Evolutionary conservation across 2,888 invertebrate species (phyloP).

Genomic region (Tromatobia lineatoria): DNA sequence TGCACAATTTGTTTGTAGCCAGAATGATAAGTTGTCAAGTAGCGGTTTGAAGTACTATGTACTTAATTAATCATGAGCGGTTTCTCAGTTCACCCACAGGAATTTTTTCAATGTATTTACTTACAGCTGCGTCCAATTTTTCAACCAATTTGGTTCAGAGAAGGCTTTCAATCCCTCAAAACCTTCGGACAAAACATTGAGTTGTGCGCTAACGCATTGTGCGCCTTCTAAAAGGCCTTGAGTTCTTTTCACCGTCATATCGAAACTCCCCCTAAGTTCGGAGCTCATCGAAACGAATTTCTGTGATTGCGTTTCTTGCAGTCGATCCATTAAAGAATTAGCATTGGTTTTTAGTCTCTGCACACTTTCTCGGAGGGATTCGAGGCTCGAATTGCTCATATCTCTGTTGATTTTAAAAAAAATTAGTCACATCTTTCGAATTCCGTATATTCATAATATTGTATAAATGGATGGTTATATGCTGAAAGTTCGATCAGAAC

Average conservation of each 20-base stretch:
- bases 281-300: neutral
- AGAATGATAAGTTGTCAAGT: too few relatives aligned
- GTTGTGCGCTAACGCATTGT: conserved; percentile 84
- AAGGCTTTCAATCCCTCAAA: conserved; percentile 65
- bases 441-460: too few relatives aligned
- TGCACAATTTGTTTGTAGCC: too few relatives aligned
- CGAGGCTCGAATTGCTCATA: conserved; percentile 68
- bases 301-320: conserved; percentile 17
- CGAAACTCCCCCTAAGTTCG: conserved; percentile 8
- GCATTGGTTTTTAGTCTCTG: conserved; percentile 4
- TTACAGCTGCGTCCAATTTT: conserved; percentile 71
- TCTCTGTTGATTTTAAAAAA: conserved; percentile 73
- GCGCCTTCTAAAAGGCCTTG: conserved; percentile 84
- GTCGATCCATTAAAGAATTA: conserved; percentile 3
- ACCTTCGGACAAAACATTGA: conserved; percentile 63
- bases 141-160: conserved; percentile 57
- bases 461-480: neutral
- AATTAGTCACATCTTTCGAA: neutral
- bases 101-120: conserved; percentile 36
- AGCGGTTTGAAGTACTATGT: too few relatives aligned
- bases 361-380: conserved; percentile 68
- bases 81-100: too few relatives aligned
- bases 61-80: too few relatives aligned
- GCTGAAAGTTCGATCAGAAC: neutral
- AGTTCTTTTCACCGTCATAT: conserved; percentile 80